phyloP scores from a whole-genome alignment of 2,797 vertebrate species.

The Phoeniculus purpureus region DNA sequence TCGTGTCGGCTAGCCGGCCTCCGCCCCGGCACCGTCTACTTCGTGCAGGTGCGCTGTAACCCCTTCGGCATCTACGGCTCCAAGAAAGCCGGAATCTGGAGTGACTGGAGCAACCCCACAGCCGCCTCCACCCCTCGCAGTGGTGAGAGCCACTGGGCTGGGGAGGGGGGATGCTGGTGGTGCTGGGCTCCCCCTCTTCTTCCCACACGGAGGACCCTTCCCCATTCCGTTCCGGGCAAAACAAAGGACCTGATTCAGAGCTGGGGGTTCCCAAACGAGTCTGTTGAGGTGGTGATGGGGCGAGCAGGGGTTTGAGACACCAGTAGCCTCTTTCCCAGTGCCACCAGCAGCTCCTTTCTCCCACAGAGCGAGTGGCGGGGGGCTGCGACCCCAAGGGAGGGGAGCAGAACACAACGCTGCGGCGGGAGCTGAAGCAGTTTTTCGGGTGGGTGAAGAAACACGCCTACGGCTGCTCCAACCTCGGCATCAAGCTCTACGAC shows the following conservation, averaged over 20 bases:
- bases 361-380: slow-evolving; percentile 80
- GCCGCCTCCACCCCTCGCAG: slow-evolving; percentile 95
- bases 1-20: slow-evolving; percentile 94
- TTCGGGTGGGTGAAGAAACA: slow-evolving; percentile 98
- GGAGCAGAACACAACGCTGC: slow-evolving; percentile 93
- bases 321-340: rapidly evolving
- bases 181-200: not conserved
- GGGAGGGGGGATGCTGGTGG: not conserved
- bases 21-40: slow-evolving; percentile 94
- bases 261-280: slow-evolving; percentile 30
- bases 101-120: slow-evolving; percentile 96
- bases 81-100: slow-evolving; percentile 96
- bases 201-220: not conserved
- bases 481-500: slow-evolving; percentile 98
- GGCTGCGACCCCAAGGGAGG: slow-evolving; percentile 80
- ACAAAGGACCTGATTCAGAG: slow-evolving; percentile 65
- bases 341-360: not conserved
- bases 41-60: slow-evolving; percentile 96
- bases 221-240: slow-evolving; percentile 63
- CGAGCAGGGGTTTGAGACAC: rapidly evolving
- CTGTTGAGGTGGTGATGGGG: not conserved
- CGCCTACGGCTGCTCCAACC: slow-evolving; percentile 93
- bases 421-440: slow-evolving; percentile 97
- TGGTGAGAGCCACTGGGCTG: slow-evolving; percentile 77
- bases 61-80: slow-evolving; percentile 97